These are phyloP conservation scores for Spodoptera littoralis DNA, from an alignment of 2,888 invertebrate genomes.

Conservation along the genomic window DNA sequence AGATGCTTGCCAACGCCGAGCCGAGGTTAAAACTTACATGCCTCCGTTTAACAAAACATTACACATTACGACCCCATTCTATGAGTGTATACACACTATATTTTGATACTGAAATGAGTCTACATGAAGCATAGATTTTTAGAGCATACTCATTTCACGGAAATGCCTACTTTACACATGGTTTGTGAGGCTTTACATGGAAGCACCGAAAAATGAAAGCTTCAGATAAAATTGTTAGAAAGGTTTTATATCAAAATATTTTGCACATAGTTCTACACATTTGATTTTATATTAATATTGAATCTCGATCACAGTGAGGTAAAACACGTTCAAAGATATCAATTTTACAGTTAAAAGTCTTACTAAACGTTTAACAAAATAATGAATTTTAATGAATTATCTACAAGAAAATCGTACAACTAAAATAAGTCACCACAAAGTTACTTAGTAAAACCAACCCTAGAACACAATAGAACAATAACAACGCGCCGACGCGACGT, in stretches of 20 bases:
- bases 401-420: conserved; percentile 6
- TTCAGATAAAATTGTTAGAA: no score
- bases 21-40: conserved; percentile 49
- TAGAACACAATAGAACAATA: conserved; percentile 14
- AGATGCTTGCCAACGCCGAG: conserved; percentile 58
- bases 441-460: conserved; percentile 8
- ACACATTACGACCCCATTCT: conserved; percentile 50
- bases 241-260: no score
- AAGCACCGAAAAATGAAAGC: no score
- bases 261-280: no score
- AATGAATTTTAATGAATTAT: conserved; percentile 7
- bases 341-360: no score
- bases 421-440: conserved; percentile 11
- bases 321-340: no score
- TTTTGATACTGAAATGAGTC: conserved; percentile 31
- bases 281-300: no score
- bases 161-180: neutral
- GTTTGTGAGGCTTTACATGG: neutral
- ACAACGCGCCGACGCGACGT: conserved; percentile 7
- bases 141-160: neutral
- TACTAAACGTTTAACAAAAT: neutral
- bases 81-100: conserved; percentile 14
- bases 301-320: no score
- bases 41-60: conserved; percentile 61
- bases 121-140: conserved; percentile 5